Conservation (phyloP, 2,113 vertebrate species). For the Reinhardtius hippoglossoides region DNA sequence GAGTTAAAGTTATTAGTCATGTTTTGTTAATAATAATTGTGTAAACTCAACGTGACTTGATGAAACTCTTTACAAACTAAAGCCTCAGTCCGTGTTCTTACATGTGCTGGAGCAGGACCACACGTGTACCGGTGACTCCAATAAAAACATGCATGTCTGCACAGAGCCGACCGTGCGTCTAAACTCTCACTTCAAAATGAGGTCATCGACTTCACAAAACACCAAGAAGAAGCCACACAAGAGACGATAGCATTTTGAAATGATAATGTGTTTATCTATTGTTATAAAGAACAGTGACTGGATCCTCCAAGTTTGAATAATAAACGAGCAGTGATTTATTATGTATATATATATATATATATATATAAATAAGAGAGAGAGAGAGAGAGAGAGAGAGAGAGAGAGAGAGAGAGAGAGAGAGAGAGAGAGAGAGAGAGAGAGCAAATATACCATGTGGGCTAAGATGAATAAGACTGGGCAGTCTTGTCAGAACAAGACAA, state of each 20-base stretch:
- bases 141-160: background rate
- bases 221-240: background rate
- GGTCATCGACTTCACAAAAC: slow-evolving; percentile 22
- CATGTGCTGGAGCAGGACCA: slow-evolving; percentile 2
- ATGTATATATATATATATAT: too few relatives aligned
- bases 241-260: slow-evolving; percentile 6
- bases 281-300: slow-evolving; percentile 20
- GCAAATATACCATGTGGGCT: too few relatives aligned
- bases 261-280: slow-evolving; percentile 18
- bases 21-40: background rate
- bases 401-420: too few relatives aligned
- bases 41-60: background rate
- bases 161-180: background rate
- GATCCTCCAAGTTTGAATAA: slow-evolving; percentile 8
- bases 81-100: background rate
- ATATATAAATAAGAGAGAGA: too few relatives aligned
- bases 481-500: slow-evolving; percentile 51
- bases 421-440: too few relatives aligned
- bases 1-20: background rate
- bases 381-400: too few relatives aligned
- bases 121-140: background rate
- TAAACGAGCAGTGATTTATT: background rate
- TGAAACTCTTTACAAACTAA: background rate
- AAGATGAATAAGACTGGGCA: background rate
- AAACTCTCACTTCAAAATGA: slow-evolving; percentile 17